Conservation (phyloP, 2,113 vertebrate genomes). For the Cavia aperea region DNA sequence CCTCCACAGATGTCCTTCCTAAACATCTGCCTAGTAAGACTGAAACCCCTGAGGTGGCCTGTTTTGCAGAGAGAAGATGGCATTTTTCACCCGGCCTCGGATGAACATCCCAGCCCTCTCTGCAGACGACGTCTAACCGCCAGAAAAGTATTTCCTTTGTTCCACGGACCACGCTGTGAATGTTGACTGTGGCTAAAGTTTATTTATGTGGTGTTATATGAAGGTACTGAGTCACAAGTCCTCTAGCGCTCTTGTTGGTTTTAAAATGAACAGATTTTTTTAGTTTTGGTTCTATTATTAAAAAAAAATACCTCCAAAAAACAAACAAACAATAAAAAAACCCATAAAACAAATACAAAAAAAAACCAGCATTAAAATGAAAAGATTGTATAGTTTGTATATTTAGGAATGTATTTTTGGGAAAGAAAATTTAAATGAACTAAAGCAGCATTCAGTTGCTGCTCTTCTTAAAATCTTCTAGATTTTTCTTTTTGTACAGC, state of each 20-base stretch:
- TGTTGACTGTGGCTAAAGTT: conserved; percentile 70
- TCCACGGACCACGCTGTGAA: conserved; percentile 69
- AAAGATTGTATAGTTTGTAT: conserved; percentile 86
- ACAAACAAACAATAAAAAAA: background rate
- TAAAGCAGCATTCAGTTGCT: conserved; percentile 73
- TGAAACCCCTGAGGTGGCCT: background rate
- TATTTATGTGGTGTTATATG: conserved; percentile 82
- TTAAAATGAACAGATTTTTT: conserved; percentile 69
- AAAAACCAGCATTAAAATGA: conserved; percentile 82
- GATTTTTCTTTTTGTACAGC: conserved; percentile 79
- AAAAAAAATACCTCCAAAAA: conserved; percentile 32
- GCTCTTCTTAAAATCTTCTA: conserved; percentile 76
- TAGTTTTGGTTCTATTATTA: conserved; percentile 71
- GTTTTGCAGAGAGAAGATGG: conserved; percentile 94
- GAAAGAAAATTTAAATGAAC: conserved; percentile 82
- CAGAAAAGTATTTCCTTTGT: conserved; percentile 78
- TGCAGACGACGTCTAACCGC: conserved; percentile 87
- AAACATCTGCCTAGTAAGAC: fast-evolving
- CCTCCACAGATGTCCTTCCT: background rate
- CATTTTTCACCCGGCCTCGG: conserved; percentile 94
- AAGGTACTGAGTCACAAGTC: conserved; percentile 76
- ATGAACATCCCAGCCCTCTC: conserved; percentile 89
- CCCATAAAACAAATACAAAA: conserved; percentile 26
- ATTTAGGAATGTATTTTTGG: conserved; percentile 85
- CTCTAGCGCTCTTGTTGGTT: conserved; percentile 69